Percentiles rank a stretch among this genome's conserved stretches.
Evolutionary conservation across 2,797 vertebrate genomes (phyloP).

Genomic region (Manis javanica): DNA sequence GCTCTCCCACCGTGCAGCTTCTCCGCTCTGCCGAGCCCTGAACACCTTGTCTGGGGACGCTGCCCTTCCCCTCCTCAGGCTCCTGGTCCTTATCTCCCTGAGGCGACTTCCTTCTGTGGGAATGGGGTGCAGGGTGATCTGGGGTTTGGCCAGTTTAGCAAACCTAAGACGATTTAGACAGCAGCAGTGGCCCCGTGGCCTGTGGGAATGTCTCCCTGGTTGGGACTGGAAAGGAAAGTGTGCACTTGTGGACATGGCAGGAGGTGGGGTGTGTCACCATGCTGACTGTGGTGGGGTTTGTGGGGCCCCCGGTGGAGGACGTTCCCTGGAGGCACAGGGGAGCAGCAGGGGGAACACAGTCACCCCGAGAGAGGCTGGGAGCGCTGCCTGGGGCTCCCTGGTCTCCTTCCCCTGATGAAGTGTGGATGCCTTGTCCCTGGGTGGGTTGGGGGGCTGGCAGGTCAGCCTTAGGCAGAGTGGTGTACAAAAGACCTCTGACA

Average conservation of each 20-base stretch:
- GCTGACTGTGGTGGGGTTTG: neutral
- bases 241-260: fast-evolving
- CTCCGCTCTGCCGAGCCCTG: neutral
- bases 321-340: fast-evolving
- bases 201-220: neutral
- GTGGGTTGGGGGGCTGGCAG: too few species aligned
- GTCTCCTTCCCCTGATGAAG: neutral
- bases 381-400: neutral
- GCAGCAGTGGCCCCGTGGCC: neutral
- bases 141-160: neutral
- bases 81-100: neutral
- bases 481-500: neutral
- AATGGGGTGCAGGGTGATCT: neutral
- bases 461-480: neutral
- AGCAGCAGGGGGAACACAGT: neutral
- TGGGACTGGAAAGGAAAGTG: neutral
- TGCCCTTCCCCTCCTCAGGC: too few species aligned
- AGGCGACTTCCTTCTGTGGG: neutral
- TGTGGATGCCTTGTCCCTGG: neutral
- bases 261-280: fast-evolving
- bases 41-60: fast-evolving
- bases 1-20: fast-evolving
- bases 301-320: neutral
- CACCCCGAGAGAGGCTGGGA: neutral
- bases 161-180: neutral